Percentiles rank a stretch among this genome's conserved stretches.
phyloP scores from a whole-genome alignment of 1,140 invertebrate genomes.

The Drosophila pectinifera region DNA sequence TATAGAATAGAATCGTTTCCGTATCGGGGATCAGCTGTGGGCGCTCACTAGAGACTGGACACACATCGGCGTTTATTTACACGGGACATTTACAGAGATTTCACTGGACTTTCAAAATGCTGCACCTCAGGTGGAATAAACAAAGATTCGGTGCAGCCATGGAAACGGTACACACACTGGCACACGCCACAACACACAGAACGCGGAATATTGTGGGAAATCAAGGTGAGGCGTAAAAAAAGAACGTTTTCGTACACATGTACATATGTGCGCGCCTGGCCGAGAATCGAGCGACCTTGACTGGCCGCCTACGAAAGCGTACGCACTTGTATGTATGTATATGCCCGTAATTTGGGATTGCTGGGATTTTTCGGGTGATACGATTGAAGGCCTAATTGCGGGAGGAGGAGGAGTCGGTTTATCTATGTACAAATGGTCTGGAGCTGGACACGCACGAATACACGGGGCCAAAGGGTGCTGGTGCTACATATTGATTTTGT shows the following conservation, averaged over 20 bases:
- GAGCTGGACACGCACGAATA: slow-evolving; percentile 24
- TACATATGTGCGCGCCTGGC: slow-evolving; percentile 39
- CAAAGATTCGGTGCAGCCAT: slow-evolving; percentile 34
- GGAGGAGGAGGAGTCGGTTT: neutral
- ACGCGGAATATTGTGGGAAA: slow-evolving; percentile 42
- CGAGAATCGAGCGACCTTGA: slow-evolving; percentile 63
- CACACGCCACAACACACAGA: slow-evolving; percentile 10
- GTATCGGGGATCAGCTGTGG: slow-evolving; percentile 13
- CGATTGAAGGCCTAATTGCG: slow-evolving; percentile 11
- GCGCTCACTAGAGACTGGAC: slow-evolving; percentile 27
- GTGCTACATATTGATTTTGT: slow-evolving; percentile 44
- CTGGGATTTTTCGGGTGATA: slow-evolving; percentile 22
- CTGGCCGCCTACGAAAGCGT: slow-evolving; percentile 55
- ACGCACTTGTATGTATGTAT: slow-evolving; percentile 25
- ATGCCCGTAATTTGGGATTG: neutral
- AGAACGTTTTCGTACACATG: slow-evolving; percentile 40
- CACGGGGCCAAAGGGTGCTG: slow-evolving; percentile 2
- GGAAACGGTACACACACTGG: slow-evolving; percentile 31
- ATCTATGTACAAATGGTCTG: slow-evolving; percentile 26
- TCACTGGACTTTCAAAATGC: neutral
- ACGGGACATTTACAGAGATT: slow-evolving; percentile 9
- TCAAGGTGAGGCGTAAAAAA: slow-evolving; percentile 78
- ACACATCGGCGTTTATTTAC: slow-evolving; percentile 28
- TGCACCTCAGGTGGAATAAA: slow-evolving; percentile 31
- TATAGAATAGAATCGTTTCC: slow-evolving; percentile 61